These are phyloP conservation scores for Apotomis turbidana DNA, from an alignment of 2,888 invertebrate genomes.

Conservation along the genomic window DNA sequence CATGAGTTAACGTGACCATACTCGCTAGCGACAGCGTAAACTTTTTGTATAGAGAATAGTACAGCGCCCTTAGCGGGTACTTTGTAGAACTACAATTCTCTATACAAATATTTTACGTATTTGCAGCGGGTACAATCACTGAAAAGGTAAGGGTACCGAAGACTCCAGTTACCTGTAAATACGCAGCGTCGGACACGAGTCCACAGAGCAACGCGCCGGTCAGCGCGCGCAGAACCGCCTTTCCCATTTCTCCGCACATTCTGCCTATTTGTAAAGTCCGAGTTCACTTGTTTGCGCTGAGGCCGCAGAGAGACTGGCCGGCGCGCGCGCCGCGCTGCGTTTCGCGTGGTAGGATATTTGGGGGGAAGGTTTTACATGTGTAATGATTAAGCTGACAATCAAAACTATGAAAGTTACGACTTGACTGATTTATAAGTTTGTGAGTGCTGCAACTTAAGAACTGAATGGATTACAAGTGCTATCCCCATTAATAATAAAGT, in stretches of 20 bases:
- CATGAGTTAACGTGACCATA: no score
- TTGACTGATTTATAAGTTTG: no score
- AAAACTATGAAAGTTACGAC: no score
- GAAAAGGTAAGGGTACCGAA: not conserved
- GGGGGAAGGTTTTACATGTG: conserved; percentile 15
- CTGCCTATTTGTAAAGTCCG: conserved; percentile 43
- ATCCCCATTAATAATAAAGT: no score
- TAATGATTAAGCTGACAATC: not conserved
- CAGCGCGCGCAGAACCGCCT: conserved; percentile 75
- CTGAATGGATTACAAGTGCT: no score
- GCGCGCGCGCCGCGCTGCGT: conserved; percentile 7
- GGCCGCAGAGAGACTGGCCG: conserved; percentile 35
- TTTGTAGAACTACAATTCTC: no score
- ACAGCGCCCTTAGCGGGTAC: no score
- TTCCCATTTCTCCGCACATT: conserved; percentile 81
- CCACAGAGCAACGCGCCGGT: conserved; percentile 77
- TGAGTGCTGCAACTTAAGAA: no score
- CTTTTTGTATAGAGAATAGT: no score
- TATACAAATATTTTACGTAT: no score
- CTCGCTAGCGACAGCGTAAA: no score
- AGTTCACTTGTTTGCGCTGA: conserved; percentile 35
- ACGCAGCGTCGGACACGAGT: conserved; percentile 76
- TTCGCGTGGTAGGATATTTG: conserved; percentile 18
- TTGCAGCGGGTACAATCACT: not conserved
- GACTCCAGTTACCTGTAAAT: conserved; percentile 66